phyloP scores from a whole-genome alignment of 2,797 vertebrate species.

The Ambastaia sidthimunki region DNA sequence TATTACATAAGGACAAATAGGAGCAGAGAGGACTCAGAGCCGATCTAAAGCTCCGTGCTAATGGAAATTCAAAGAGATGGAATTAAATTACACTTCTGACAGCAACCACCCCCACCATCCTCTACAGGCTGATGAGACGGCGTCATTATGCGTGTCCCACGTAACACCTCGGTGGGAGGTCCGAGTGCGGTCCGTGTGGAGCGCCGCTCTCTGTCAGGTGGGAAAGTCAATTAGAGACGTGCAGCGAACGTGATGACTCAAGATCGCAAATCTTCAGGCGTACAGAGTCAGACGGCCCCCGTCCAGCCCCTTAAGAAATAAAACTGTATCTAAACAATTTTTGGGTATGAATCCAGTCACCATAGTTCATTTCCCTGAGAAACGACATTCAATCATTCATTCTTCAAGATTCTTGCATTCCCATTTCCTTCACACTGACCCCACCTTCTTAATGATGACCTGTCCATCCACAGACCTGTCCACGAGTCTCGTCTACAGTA shows the following conservation, averaged over 20 bases:
- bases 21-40: conserved; percentile 30
- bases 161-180: conserved; percentile 28
- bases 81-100: conserved; percentile 64
- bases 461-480: neutral
- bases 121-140: conserved; percentile 39
- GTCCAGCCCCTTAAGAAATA: conserved; percentile 13
- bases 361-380: neutral
- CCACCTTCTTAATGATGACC: conserved; percentile 3
- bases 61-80: conserved; percentile 62
- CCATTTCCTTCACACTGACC: neutral
- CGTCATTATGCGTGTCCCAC: conserved; percentile 42
- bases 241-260: conserved; percentile 64
- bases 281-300: conserved; percentile 69
- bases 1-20: conserved; percentile 52
- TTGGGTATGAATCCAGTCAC: neutral
- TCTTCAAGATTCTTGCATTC: neutral
- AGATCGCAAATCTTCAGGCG: conserved; percentile 62
- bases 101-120: conserved; percentile 27
- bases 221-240: conserved; percentile 53
- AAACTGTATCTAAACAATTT: neutral
- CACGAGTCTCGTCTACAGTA: conserved; percentile 64
- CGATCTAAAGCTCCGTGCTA: conserved; percentile 51
- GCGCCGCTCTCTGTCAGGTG: conserved; percentile 40
- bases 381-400: conserved; percentile 8
- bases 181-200: conserved; percentile 6